A percentile compares a stretch with the other conserved stretches of the same genome.
Conservation (phyloP, 2,797 vertebrate species). For the Eremophila alpestris region DNA sequence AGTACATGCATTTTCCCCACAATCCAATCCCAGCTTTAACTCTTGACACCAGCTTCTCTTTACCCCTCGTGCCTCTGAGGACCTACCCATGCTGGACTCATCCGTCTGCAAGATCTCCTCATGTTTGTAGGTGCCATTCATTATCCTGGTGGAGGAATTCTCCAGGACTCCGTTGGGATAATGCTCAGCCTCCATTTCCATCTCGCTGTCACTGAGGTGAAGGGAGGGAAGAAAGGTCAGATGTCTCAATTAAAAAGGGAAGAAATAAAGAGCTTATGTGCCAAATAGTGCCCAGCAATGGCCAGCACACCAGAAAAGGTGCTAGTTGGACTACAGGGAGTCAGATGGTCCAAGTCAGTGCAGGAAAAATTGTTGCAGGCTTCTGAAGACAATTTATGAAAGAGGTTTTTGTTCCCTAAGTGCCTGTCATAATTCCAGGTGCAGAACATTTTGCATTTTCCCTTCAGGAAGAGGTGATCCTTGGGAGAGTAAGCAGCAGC, state of each 20-base stretch:
- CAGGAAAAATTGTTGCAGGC: background rate
- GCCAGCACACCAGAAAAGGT: background rate
- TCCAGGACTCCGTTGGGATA: constrained; percentile 93
- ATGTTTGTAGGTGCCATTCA: constrained; percentile 97
- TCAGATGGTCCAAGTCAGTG: background rate
- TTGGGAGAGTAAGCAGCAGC: background rate
- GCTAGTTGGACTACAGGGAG: background rate
- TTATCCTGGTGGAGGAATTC: constrained; percentile 87
- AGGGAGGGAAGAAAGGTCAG: background rate
- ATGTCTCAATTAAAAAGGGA: background rate
- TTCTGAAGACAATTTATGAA: background rate
- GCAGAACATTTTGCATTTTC: background rate
- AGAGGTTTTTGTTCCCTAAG: background rate
- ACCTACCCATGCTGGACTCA: constrained; percentile 90
- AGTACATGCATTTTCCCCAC: background rate
- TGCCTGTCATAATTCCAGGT: background rate
- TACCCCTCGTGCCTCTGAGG: background rate
- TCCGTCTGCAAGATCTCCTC: constrained; percentile 94
- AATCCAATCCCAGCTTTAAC: background rate
- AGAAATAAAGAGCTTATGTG: background rate
- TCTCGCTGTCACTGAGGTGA: constrained; percentile 90
- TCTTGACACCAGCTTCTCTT: background rate
- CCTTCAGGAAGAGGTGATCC: background rate
- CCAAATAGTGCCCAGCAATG: background rate
- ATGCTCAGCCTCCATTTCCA: constrained; percentile 96